Evolutionary conservation across 2,888 invertebrate species (phyloP), one percentile per base, ranked within the genome.

Genomic region (Drosophila phalerata): DNA sequence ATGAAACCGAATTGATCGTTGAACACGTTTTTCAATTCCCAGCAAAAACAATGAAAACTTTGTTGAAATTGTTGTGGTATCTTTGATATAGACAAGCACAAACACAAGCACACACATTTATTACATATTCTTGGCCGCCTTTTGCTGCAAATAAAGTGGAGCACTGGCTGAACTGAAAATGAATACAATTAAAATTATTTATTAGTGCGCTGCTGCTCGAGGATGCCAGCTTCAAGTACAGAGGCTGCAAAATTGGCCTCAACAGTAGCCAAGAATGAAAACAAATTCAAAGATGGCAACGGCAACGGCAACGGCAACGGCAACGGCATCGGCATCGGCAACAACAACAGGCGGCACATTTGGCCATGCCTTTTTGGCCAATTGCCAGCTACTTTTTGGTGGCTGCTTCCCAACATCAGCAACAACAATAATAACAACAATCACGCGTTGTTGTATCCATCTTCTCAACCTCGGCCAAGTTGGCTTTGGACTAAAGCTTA

Each of bases 281-380:
- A 77, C 73, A 77, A 68, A 76, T 78, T 78, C 68, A 78, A 76
- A 76, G 75, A 76, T 65, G 75, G 78, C 79, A 65, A 61, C 69
- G 52, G 42, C 43, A 30, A 37, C 65, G 43, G 48, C 55, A 38
- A 34, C 66, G 72, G 64, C 66, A 63, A 58, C 65, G 67, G 63
- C 22, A 22, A 22, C 4, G 3, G 4, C 22, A 22, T 4, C n/a
- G n/a, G 42, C 43, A 30, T 37, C 65, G 43, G 48, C 51, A 38
- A 40, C 66, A 75, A 67, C 66, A 63, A 58, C 65, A 69, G 63
- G 70, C 76, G 62, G 71, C 80, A 83, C 85, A 84, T 80, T 90
- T 89, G 85, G 83, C 90, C 88, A 90, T 89, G 90, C 84, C 82
- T 79, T 85, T 84, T 90, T 89, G 89, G 89, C 82, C 75, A 78